Evolutionary conservation across 2,797 vertebrate genomes (phyloP).

Genomic region (Hydrophis major): DNA sequence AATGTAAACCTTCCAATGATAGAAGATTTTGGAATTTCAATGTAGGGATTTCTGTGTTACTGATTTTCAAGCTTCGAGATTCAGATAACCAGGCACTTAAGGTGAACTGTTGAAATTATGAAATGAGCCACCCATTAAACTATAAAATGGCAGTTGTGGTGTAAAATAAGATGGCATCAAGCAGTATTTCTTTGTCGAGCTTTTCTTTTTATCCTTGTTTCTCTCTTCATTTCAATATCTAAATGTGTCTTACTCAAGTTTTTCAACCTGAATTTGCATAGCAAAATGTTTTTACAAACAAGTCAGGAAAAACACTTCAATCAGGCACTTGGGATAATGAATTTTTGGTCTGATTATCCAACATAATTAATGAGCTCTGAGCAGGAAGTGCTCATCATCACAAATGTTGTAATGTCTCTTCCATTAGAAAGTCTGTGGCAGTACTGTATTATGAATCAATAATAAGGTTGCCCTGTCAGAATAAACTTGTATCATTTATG

Average conservation of each 20-base stretch:
- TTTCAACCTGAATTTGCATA: neutral
- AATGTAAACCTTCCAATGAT: neutral
- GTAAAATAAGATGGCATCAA: conserved; percentile 2
- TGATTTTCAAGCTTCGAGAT: conserved; percentile 53
- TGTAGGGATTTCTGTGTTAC: conserved; percentile 62
- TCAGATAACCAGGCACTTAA: conserved; percentile 15
- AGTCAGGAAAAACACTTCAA: conserved; percentile 5
- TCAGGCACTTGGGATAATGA: conserved; percentile 3
- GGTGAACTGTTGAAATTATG: conserved; percentile 42
- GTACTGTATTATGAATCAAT: rapidly evolving
- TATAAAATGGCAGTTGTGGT: neutral
- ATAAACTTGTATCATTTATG: neutral
- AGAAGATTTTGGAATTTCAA: conserved; percentile 66
- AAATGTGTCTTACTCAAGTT: neutral
- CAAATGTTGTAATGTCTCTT: neutral
- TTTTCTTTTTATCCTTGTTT: conserved; percentile 21
- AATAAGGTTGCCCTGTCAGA: neutral
- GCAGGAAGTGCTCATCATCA: conserved; percentile 12
- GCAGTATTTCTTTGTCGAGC: neutral
- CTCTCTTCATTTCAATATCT: neutral
- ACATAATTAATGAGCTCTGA: conserved; percentile 15
- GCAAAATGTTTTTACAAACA: conserved; percentile 14
- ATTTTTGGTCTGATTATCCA: conserved; percentile 14
- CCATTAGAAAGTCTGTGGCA: neutral
- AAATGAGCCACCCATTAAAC: conserved; percentile 26